Conservation (phyloP, 2,113 vertebrate genomes). For the Hepsetus odoe region DNA sequence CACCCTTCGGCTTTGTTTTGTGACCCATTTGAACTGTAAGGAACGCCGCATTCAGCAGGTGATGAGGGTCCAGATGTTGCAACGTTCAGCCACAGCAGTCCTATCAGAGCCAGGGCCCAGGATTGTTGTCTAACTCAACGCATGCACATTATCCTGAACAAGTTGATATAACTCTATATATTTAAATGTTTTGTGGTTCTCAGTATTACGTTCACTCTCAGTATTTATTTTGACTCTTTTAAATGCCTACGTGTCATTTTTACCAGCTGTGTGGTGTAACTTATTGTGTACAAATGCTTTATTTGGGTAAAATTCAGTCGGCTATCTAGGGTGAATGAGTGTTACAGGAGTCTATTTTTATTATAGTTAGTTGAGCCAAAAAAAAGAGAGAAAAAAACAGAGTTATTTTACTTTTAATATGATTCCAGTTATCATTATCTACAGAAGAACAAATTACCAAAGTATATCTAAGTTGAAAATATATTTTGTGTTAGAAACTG, state of each 20-base stretch:
- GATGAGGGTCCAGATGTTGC: neutral
- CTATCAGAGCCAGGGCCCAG: constrained; percentile 72
- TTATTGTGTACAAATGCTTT: constrained; percentile 64
- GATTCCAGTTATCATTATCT: constrained; percentile 62
- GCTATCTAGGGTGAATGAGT: constrained; percentile 62
- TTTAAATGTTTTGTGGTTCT: constrained; percentile 76
- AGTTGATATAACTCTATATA: constrained; percentile 76
- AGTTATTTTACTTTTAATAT: constrained; percentile 53
- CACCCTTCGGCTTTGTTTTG: neutral
- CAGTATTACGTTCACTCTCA: constrained; percentile 61
- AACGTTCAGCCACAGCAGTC: constrained; percentile 50
- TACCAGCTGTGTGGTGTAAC: constrained; percentile 52
- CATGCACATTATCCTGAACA: constrained; percentile 78
- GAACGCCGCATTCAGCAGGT: neutral
- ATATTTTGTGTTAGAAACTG: constrained; percentile 54
- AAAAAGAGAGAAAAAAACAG: constrained; percentile 47
- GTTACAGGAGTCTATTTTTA: constrained; percentile 69
- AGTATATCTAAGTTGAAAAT: constrained; percentile 71
- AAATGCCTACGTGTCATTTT: constrained; percentile 47
- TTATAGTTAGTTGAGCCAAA: constrained; percentile 61
- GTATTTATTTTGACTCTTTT: constrained; percentile 62
- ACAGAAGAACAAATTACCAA: constrained; percentile 71
- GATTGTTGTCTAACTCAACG: constrained; percentile 75
- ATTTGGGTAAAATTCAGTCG: constrained; percentile 67
- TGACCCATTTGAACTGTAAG: neutral